A percentile compares a stretch with the other conserved stretches of the same genome.
phyloP scores from a whole-genome alignment of 2,888 invertebrate genomes.

The Pachycephus smyrnensis region DNA sequence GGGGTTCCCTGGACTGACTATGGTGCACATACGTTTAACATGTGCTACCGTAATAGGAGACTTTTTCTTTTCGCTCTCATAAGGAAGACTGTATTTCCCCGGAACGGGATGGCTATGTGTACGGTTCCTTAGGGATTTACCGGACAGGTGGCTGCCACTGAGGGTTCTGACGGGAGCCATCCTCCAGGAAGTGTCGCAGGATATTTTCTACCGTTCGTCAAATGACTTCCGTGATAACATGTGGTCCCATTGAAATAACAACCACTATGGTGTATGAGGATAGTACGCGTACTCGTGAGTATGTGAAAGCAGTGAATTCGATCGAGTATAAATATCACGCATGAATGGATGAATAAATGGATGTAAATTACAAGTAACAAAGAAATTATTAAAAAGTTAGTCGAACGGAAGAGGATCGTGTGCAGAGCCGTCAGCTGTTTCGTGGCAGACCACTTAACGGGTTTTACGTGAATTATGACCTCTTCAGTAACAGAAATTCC shows the following conservation, averaged over 20 bases:
- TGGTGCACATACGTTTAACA: constrained; percentile 2
- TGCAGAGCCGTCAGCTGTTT: not conserved
- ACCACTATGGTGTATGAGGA: constrained; percentile 27
- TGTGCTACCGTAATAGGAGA: constrained; percentile 5
- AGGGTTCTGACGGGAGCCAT: constrained; percentile 43
- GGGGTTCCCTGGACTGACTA: not conserved
- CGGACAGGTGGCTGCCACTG: constrained; percentile 53
- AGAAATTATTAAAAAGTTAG: not conserved
- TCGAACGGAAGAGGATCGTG: not conserved
- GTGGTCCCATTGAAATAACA: constrained; percentile 44
- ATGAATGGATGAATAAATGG: not conserved
- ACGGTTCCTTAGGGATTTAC: constrained; percentile 35
- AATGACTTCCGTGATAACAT: constrained; percentile 49
- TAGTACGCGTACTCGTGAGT: not conserved
- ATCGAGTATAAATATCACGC: not conserved
- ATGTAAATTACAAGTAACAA: not conserved
- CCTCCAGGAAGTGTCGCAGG: constrained; percentile 45
- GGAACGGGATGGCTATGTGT: not conserved
- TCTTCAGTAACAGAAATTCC: not conserved
- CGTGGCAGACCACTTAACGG: not conserved
- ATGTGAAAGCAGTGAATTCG: not conserved
- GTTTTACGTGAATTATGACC: not conserved
- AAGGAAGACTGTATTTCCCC: not conserved
- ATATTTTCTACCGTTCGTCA: constrained; percentile 26
- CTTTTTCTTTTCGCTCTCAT: not conserved